Conservation (phyloP, 1,140 invertebrate genomes). For the Tigriopus japonicus region DNA sequence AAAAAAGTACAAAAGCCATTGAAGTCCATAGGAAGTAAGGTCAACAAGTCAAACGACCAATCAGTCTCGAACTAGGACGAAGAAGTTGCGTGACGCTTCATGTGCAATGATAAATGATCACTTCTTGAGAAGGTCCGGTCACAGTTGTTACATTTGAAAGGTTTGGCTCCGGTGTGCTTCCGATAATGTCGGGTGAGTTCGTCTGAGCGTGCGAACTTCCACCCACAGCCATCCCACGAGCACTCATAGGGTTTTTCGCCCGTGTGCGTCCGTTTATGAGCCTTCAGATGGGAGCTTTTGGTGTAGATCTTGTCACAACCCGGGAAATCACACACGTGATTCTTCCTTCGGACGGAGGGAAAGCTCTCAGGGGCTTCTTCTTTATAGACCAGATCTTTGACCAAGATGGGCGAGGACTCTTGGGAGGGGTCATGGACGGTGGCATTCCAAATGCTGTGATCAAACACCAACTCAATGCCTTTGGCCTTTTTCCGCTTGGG, state of each 20-base stretch:
- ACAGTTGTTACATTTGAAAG: conserved; percentile 69
- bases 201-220: conserved; percentile 75
- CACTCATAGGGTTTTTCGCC: conserved; percentile 81
- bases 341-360: background rate
- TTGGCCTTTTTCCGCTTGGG: too few relatives aligned
- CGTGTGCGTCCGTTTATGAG: conserved; percentile 54
- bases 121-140: conserved; percentile 69
- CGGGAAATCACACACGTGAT: background rate
- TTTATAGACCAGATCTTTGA: too few relatives aligned
- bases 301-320: conserved; percentile 51
- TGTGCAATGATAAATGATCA: conserved; percentile 76
- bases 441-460: too few relatives aligned
- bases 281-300: conserved; percentile 80
- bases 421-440: too few relatives aligned
- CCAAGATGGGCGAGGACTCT: too few relatives aligned
- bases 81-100: conserved; percentile 55
- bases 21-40: background rate
- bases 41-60: background rate
- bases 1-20: background rate
- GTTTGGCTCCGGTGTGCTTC: conserved; percentile 75
- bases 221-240: conserved; percentile 73
- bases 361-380: too few relatives aligned
- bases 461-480: too few relatives aligned
- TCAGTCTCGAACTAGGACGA: conserved; percentile 21
- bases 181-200: conserved; percentile 70